Evolutionary conservation across 2,888 invertebrate species (phyloP).

Genomic region (Drosophila fungiperda): DNA sequence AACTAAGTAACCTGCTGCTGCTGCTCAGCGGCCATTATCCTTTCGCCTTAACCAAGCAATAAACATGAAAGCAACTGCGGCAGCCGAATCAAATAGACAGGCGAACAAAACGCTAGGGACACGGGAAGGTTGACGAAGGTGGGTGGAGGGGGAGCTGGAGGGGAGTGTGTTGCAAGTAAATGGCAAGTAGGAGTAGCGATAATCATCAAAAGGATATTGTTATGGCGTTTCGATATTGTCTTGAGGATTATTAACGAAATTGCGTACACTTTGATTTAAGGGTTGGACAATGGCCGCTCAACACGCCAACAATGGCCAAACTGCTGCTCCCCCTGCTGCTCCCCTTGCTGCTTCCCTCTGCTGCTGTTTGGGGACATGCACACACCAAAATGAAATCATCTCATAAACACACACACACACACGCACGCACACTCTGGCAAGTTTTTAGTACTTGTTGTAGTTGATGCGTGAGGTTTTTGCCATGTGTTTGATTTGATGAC

Average conservation of each 20-base stretch:
- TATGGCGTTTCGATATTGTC: slow-evolving; percentile 84
- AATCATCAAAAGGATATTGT: slow-evolving; percentile 85
- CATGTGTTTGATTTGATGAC: slow-evolving; percentile 70
- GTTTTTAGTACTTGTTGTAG: slow-evolving; percentile 72
- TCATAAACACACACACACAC: slow-evolving; percentile 47
- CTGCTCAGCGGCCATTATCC: slow-evolving; percentile 61
- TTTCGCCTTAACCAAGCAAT: slow-evolving; percentile 78
- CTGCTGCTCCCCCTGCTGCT: slow-evolving; percentile 23
- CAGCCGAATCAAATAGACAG: slow-evolving; percentile 63
- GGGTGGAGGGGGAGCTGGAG: neutral
- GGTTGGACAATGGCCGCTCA: slow-evolving; percentile 78
- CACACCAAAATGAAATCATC: slow-evolving; percentile 72
- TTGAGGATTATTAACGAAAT: slow-evolving; percentile 84
- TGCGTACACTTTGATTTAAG: slow-evolving; percentile 84
- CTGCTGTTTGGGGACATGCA: slow-evolving; percentile 51
- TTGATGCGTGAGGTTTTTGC: slow-evolving; percentile 72
- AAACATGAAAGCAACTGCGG: slow-evolving; percentile 82
- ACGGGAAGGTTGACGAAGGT: slow-evolving; percentile 4
- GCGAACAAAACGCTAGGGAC: slow-evolving; percentile 23
- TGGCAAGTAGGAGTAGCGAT: slow-evolving; percentile 69
- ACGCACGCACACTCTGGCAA: slow-evolving; percentile 28
- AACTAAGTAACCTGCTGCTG: slow-evolving; percentile 52
- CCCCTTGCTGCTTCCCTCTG: neutral
- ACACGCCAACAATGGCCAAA: slow-evolving; percentile 66
- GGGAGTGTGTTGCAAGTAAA: slow-evolving; percentile 1